phyloP scores from a whole-genome alignment of 2,797 vertebrate species.

The Gallirallus australis region DNA sequence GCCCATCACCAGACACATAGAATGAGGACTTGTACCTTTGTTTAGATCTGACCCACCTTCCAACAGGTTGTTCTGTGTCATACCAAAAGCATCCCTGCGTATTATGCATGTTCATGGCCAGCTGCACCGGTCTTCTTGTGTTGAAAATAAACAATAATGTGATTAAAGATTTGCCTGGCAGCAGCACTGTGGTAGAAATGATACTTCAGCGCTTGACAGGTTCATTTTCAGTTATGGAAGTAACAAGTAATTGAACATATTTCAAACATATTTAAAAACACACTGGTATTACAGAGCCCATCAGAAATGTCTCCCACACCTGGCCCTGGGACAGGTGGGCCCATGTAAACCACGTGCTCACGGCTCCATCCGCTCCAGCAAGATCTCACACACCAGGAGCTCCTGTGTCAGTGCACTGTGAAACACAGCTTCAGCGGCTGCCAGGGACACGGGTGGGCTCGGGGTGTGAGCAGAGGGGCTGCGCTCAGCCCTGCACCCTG shows the following conservation, averaged over 20 bases:
- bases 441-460: fast-evolving
- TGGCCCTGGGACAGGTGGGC: neutral
- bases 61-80: neutral
- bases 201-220: neutral
- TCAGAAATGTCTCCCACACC: neutral
- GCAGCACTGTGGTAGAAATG: neutral
- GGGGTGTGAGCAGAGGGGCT: neutral
- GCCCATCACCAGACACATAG: neutral
- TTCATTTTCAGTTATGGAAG: neutral
- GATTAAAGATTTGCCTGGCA: neutral
- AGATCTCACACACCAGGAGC: fast-evolving
- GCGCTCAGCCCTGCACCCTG: fast-evolving
- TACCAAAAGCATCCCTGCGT: neutral
- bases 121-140: neutral
- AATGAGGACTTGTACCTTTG: neutral
- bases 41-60: neutral
- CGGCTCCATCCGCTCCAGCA: neutral
- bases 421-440: neutral
- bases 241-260: neutral
- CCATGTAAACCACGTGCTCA: neutral
- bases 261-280: neutral
- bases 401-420: fast-evolving
- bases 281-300: neutral
- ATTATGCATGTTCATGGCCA: neutral
- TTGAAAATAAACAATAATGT: conserved; percentile 6